A percentile compares a stretch with the other conserved stretches of the same genome.
phyloP scores from a whole-genome alignment of 1,140 invertebrate genomes.

The Archivesica marissinica region DNA sequence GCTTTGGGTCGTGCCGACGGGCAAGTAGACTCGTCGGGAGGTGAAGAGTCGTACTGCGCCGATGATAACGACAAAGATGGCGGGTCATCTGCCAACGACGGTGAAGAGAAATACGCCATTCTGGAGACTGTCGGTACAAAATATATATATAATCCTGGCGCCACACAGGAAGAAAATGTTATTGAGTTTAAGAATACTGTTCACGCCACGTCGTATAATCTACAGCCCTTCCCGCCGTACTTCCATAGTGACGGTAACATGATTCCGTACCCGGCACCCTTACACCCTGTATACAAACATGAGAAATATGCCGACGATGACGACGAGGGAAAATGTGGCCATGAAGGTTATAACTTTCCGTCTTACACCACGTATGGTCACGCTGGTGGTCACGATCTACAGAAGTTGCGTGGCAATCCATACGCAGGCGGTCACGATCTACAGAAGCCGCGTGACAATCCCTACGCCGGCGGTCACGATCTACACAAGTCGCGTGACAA shows the following conservation, averaged over 20 bases:
- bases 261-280: neutral
- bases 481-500: neutral
- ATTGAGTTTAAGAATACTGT: conserved; percentile 50
- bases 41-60: conserved; percentile 41
- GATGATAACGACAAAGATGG: conserved; percentile 36
- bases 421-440: neutral
- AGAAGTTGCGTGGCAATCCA: neutral
- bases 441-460: neutral
- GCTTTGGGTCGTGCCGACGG: conserved; percentile 19
- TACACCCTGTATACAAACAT: neutral
- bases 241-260: neutral
- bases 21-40: conserved; percentile 30
- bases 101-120: conserved; percentile 2
- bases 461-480: neutral
- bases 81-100: neutral
- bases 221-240: neutral
- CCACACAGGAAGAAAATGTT: conserved; percentile 29
- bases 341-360: neutral
- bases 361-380: neutral
- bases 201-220: conserved; percentile 23
- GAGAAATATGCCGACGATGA: neutral
- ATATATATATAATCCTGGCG: neutral
- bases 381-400: neutral
- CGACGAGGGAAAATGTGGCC: neutral
- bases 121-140: conserved; percentile 33